Evolutionary conservation across 1,140 invertebrate genomes (phyloP).

Genomic region (Scaptomyza montana): DNA sequence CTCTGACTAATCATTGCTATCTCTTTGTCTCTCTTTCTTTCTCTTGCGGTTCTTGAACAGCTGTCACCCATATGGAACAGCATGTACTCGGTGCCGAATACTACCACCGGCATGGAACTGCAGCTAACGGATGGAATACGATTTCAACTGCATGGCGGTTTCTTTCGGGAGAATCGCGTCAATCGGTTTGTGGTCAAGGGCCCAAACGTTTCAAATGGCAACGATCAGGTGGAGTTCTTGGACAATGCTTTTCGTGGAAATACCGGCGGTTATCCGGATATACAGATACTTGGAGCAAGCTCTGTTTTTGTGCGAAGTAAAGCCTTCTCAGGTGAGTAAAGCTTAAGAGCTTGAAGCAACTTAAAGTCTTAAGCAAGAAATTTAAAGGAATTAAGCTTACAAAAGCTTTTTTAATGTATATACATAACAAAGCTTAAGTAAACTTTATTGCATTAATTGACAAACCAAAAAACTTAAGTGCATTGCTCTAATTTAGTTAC

Average conservation of each 20-base stretch:
- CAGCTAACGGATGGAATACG: conserved; percentile 37
- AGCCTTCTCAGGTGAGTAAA: conserved; percentile 62
- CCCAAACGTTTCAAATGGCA: conserved; percentile 11
- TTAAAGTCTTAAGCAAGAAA: too few species aligned
- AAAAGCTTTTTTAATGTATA: too few species aligned
- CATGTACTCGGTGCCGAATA: conserved; percentile 33
- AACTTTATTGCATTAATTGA: background rate
- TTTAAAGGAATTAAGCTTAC: too few species aligned
- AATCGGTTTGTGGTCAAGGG: conserved; percentile 68
- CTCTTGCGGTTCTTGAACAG: conserved; percentile 14
- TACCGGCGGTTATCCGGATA: conserved; percentile 69
- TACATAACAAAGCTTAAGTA: too few species aligned
- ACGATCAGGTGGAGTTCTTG: conserved; percentile 66
- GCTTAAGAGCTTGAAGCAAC: too few species aligned
- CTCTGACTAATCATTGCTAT: background rate
- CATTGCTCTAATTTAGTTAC: too few species aligned
- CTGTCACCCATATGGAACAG: conserved; percentile 45
- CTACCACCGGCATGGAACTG: conserved; percentile 49
- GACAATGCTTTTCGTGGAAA: conserved; percentile 64
- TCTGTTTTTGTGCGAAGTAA: conserved; percentile 49
- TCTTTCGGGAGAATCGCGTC: conserved; percentile 65
- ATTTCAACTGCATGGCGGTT: conserved; percentile 48
- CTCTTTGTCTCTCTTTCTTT: background rate
- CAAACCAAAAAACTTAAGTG: too few species aligned
- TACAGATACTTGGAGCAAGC: conserved; percentile 51